These are phyloP conservation scores for Philereme transversata DNA, from an alignment of 2,888 invertebrate species.

Conservation along the genomic window DNA sequence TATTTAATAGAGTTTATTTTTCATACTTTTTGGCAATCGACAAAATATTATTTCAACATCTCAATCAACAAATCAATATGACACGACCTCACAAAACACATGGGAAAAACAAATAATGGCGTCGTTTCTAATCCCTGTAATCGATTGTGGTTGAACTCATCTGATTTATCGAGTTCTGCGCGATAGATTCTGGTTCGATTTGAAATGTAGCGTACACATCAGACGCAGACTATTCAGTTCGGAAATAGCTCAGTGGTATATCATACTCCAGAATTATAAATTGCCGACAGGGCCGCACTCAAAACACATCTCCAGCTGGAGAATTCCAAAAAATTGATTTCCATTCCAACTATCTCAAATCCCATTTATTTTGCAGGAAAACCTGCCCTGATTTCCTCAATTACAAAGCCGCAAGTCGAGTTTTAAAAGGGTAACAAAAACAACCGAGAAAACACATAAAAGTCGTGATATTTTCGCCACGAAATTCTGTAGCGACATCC, in stretches of 20 bases:
- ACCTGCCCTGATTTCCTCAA: neutral
- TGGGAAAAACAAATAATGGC: conserved; percentile 3
- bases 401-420: conserved; percentile 1
- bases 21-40: conserved; percentile 12
- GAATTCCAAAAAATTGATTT: conserved; percentile 50
- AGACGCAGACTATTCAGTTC: conserved; percentile 44
- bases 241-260: conserved; percentile 68
- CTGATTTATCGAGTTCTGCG: conserved; percentile 9
- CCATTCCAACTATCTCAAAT: neutral
- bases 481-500: conserved; percentile 49
- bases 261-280: conserved; percentile 73
- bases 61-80: neutral
- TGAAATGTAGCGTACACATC: conserved; percentile 21
- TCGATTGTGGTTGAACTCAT: conserved; percentile 7
- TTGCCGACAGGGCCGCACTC: conserved; percentile 64
- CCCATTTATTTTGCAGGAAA: neutral
- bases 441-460: conserved; percentile 23
- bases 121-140: neutral
- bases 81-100: conserved; percentile 4
- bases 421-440: conserved; percentile 5
- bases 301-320: conserved; percentile 49
- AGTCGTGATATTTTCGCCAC: conserved; percentile 16
- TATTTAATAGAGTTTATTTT: neutral
- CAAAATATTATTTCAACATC: conserved; percentile 11
- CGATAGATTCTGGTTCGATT: conserved; percentile 14